phyloP scores from a whole-genome alignment of 2,888 invertebrate species.

The Lithosia quadra region DNA sequence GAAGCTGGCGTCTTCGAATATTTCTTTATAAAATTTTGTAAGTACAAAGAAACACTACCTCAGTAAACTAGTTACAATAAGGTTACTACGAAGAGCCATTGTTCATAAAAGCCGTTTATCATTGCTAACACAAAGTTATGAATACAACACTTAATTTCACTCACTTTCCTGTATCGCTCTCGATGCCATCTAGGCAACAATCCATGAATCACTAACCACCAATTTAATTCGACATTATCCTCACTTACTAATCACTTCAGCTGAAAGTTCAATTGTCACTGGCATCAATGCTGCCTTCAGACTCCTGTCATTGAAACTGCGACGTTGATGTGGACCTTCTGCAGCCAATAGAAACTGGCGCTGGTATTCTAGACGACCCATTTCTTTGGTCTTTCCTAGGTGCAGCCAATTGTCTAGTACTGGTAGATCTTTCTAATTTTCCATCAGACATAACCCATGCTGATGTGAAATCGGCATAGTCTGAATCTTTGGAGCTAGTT shows the following conservation, averaged over 20 bases:
- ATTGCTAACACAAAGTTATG: conserved; percentile 42
- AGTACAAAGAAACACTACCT: background rate
- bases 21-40: background rate
- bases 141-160: conserved; percentile 17
- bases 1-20: conserved; percentile 15
- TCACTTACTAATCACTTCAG: conserved; percentile 35
- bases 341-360: conserved; percentile 80
- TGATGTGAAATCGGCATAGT: conserved; percentile 90
- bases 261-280: conserved; percentile 45
- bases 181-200: conserved; percentile 29
- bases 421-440: conserved; percentile 87
- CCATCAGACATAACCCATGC: conserved; percentile 92
- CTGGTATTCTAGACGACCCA: conserved; percentile 80
- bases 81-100: conserved; percentile 11
- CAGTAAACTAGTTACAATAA: conserved; percentile 2
- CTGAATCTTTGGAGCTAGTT: conserved; percentile 85
- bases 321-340: conserved; percentile 80
- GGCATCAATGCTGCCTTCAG: conserved; percentile 55
- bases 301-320: conserved; percentile 79
- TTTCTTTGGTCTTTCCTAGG: conserved; percentile 81
- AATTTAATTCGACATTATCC: conserved; percentile 32
- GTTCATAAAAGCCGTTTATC: conserved; percentile 18
- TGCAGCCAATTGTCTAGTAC: conserved; percentile 82
- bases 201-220: conserved; percentile 35
- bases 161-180: conserved; percentile 9